Percentiles rank a stretch among this genome's conserved stretches.
Evolutionary conservation across 2,888 invertebrate species (phyloP).

Genomic region (Eutolmus rufibarbis): DNA sequence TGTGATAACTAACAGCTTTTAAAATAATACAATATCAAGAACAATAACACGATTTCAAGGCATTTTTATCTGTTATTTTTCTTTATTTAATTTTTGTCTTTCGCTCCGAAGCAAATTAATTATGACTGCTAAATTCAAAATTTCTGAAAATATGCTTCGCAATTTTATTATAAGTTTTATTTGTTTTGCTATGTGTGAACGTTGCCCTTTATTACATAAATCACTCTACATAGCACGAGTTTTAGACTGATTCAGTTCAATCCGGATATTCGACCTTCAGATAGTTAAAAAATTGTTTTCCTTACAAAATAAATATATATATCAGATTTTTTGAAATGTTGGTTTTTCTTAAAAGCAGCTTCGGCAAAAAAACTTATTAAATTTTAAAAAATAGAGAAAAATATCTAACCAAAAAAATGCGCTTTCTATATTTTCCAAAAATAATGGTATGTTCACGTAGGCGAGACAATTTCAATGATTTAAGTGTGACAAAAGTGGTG

Average conservation of each 20-base stretch:
- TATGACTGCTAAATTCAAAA: not conserved
- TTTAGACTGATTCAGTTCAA: not conserved
- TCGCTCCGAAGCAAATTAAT: not conserved
- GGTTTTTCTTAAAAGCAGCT: not conserved
- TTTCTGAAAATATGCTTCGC: not conserved
- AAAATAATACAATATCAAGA: not conserved
- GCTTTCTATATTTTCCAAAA: not conserved
- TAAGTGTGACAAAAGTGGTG: not conserved
- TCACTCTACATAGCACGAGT: not conserved
- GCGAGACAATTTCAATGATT: not conserved
- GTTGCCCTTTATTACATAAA: not conserved
- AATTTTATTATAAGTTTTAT: too few species aligned
- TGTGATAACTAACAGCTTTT: too few species aligned
- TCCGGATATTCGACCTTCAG: not conserved
- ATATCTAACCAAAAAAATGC: not conserved
- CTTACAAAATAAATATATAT: not conserved
- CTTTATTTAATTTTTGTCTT: not conserved
- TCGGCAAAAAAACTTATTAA: not conserved
- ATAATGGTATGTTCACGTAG: not conserved
- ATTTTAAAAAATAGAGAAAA: not conserved
- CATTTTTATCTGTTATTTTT: not conserved
- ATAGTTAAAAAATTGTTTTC: not conserved
- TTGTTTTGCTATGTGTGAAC: not conserved
- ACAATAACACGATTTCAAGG: not conserved
- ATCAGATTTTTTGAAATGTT: not conserved